Evolutionary conservation across 2,797 vertebrate genomes (phyloP).

Genomic region (Danio choprae): DNA sequence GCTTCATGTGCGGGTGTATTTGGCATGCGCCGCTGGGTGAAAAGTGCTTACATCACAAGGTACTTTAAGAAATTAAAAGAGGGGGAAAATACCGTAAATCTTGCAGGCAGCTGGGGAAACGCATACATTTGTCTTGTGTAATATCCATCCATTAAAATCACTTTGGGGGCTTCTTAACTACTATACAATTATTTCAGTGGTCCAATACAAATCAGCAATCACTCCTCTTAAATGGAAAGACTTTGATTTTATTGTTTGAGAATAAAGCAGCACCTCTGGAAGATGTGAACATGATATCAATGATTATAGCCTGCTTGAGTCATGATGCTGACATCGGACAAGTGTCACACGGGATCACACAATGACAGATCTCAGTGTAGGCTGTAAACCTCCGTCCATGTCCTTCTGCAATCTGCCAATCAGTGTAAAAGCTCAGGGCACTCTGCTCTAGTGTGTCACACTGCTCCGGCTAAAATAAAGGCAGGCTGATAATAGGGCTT

Average conservation of each 20-base stretch:
- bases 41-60: conserved; percentile 65
- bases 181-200: conserved; percentile 48
- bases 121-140: conserved; percentile 65
- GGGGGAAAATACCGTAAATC: conserved; percentile 64
- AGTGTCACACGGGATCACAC: conserved; percentile 11
- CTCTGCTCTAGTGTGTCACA: conserved; percentile 8
- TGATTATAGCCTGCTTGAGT: conserved; percentile 31
- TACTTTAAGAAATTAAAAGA: conserved; percentile 72
- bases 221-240: conserved; percentile 7
- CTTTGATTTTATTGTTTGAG: conserved; percentile 2
- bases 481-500: conserved; percentile 23
- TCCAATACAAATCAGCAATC: conserved; percentile 30
- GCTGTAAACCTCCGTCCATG: conserved; percentile 28
- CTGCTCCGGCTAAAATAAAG: conserved; percentile 9
- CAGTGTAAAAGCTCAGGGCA: conserved; percentile 46
- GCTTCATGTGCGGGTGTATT: conserved; percentile 40
- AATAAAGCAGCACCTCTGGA: background rate
- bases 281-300: background rate
- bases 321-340: conserved; percentile 22
- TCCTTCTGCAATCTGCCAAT: conserved; percentile 46
- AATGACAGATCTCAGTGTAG: conserved; percentile 36
- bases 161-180: conserved; percentile 56
- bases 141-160: conserved; percentile 66
- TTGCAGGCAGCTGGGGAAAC: conserved; percentile 50
- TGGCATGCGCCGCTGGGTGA: conserved; percentile 48